phyloP scores from a whole-genome alignment of 2,797 vertebrate species.

The Etheostoma nigrum region DNA sequence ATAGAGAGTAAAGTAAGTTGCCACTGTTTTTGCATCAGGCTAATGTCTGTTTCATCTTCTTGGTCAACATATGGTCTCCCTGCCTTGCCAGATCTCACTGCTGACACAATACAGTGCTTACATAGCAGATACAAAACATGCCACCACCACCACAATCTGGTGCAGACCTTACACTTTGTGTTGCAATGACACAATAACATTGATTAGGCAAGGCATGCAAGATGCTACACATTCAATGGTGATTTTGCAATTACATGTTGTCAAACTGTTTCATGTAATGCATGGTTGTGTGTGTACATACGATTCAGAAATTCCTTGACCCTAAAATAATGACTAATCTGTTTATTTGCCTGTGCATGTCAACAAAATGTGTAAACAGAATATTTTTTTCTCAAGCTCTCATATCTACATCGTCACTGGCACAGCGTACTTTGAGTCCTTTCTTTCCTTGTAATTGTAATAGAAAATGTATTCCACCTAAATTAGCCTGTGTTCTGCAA shows the following conservation, averaged over 20 bases:
- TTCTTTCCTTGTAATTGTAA: constrained; percentile 5
- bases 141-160: constrained; percentile 25
- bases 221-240: constrained; percentile 1
- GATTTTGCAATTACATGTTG: background rate
- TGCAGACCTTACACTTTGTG: constrained; percentile 17
- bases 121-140: constrained; percentile 28
- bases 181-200: constrained; percentile 19
- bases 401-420: constrained; percentile 25
- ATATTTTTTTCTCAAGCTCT: constrained; percentile 26
- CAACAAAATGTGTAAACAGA: constrained; percentile 39
- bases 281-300: background rate
- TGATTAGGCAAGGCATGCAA: background rate
- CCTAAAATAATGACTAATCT: constrained; percentile 24
- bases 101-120: constrained; percentile 34
- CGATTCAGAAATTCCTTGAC: constrained; percentile 1
- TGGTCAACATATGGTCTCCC: constrained; percentile 60
- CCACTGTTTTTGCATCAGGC: constrained; percentile 20
- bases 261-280: background rate
- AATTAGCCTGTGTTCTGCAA: constrained; percentile 32
- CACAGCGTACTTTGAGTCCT: constrained; percentile 7
- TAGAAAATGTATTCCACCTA: constrained; percentile 14
- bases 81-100: constrained; percentile 51
- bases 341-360: constrained; percentile 14
- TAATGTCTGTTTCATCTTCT: constrained; percentile 54
- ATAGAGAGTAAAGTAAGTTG: background rate